Base-by-base conservation (phyloP, 2,888 invertebrate genomes). In the Tromatobia lineatoria region DNA sequence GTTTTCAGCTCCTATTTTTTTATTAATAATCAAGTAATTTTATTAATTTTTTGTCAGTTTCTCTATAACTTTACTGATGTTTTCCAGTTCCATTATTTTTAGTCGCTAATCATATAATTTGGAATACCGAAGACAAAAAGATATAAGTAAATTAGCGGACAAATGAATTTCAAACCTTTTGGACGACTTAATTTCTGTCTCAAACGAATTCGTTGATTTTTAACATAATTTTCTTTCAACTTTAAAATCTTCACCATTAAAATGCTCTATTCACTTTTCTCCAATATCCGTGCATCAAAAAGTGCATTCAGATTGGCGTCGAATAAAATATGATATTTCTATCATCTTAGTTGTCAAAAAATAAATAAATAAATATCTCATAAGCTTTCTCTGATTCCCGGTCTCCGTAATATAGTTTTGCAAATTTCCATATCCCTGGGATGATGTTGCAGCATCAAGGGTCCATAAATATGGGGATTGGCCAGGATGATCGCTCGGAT, bases 401-500 rank as follows among this genome's bases (percentile, higher is more conserved):
- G 13, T 23, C 25, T 3, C 11, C 25, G 61, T 18, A 59, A 59
- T 59, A 59, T 25, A 29, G 8, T 61, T 18, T 6, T 18, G 34
- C 18, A 11, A 2, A 64, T 64, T 38, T 64, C 61, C 38, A n/a
- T 18, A 64, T 64, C 8, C 34, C 20, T 42, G 38, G 38, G 18
- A 64, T 38, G 61, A 64, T 18, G 18, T 18, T 38, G 18, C 8
- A 18, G 54, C 23, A 13, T 57, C 11, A 25, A 57, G 23, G 42
- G 66, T 74, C 50, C 77, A 78, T 73, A 69, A 74, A 77, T 77
- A 82, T 67, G 50, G 25, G 67, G 59, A 71, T 76, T 70, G 66
- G 57, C 20, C 8, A 2, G 57, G 52, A 45, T 13, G 20, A 73
- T 73, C 71, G 25, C 23, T 54, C 57, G 20, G 34, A 18, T 38